Base-by-base conservation (phyloP, 2,888 invertebrate genomes). In the Tigriopus californicus region DNA sequence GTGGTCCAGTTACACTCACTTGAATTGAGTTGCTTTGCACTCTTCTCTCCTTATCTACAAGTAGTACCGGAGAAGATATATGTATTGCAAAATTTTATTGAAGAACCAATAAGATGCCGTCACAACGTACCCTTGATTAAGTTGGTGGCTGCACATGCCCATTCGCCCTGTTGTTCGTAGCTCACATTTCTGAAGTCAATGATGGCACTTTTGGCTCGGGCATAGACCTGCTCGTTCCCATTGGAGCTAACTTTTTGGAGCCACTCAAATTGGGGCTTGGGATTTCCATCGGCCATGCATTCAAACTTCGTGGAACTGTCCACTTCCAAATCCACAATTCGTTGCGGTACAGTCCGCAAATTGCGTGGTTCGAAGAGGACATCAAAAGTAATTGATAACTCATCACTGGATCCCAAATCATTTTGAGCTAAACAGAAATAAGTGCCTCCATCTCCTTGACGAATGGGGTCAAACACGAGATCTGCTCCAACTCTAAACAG, bases 381-480 rank as follows among this genome's bases (percentile, higher is more conserved):
- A 13, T 59, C 52, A 52, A 59, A 49, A 20, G 42, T 49, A 13
- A 49, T 22, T 8, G 49, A 40, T 13, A 59, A n/a, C 42, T 59
- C 59, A 41, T 59, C 59, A 24, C 52, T 53, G 24, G 59, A 25
- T n/a, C 59, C 59, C 15, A 58, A 12, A 11, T 25, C 33, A 49
- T 59, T 59, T 42, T 51, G 22, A 18, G 59, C 59, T 41, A 51
- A 18, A 10, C 59, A 59, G 20, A 53, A 49, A 52, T 59, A 59
- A 8, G 52, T 49, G 13, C 59, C 59, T 13, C 49, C 51, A 24
- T 59, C 59, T 12, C 49, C 42, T 41, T 52, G 15, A 8, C 52
- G 59, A 25, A 59, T 52, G 25, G 59, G 59, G 3, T 53, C 41
- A 25, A 59, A 59, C 20, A 15, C 41, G n/a, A 49, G 49, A 49